phyloP scores from a whole-genome alignment of 2,797 vertebrate species.

The Lagodon rhomboides region DNA sequence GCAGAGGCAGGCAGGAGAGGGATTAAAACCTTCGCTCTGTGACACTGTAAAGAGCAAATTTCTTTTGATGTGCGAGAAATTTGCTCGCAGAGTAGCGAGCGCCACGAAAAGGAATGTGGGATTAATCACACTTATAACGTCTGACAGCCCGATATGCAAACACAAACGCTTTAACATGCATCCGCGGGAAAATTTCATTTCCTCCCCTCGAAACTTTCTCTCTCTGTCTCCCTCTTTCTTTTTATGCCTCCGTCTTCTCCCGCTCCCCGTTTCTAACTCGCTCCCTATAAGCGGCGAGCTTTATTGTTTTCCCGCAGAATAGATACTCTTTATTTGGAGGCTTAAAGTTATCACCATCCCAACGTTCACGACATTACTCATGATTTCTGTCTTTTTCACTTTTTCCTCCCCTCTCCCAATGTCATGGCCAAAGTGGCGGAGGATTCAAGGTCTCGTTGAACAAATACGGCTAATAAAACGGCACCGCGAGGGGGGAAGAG shows the following conservation, averaged over 20 bases:
- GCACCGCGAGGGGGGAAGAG: conserved; percentile 30
- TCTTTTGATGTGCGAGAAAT: conserved; percentile 68
- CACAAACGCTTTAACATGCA: conserved; percentile 40
- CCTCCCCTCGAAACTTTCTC: conserved; percentile 40
- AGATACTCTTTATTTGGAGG: conserved; percentile 45
- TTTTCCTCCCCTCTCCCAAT: conserved; percentile 20
- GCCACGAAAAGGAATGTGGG: conserved; percentile 31
- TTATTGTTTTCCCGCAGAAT: conserved; percentile 48
- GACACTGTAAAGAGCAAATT: conserved; percentile 54
- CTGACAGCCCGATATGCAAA: conserved; percentile 52
- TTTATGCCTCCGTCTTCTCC: conserved; percentile 12
- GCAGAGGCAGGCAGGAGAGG: conserved; percentile 33
- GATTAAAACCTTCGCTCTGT: conserved; percentile 67
- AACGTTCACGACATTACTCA: conserved; percentile 29
- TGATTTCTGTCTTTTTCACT: conserved; percentile 22
- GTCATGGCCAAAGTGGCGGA: conserved; percentile 42
- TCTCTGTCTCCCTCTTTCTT: conserved; percentile 9
- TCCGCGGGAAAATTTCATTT: conserved; percentile 39
- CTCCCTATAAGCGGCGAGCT: conserved; percentile 14
- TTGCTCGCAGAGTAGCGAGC: conserved; percentile 37
- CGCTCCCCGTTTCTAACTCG: conserved; percentile 8
- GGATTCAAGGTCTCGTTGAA: conserved; percentile 56
- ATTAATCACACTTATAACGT: conserved; percentile 53
- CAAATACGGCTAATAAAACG: conserved; percentile 72
- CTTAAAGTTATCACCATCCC: conserved; percentile 41